Percentiles rank a stretch among this genome's conserved stretches.
phyloP scores from a whole-genome alignment of 2,888 invertebrate species.

The Anthrax anthrax region DNA sequence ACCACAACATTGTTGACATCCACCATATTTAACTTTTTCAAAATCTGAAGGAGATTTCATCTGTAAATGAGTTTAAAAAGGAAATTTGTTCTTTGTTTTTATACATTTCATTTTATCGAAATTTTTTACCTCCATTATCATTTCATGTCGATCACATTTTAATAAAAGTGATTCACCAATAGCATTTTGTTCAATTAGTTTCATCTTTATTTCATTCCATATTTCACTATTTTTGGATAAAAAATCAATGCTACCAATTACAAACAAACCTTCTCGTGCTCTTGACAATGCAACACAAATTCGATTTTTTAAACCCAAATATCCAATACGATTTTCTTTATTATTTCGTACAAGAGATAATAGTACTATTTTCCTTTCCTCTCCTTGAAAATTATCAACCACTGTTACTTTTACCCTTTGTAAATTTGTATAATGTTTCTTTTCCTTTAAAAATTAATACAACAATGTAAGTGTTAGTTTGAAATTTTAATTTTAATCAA shows the following conservation, averaged over 20 bases:
- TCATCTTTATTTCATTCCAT: slow-evolving; percentile 39
- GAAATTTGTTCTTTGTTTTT: too few relatives aligned
- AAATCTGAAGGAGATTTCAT: slow-evolving; percentile 5
- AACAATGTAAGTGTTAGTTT: neutral
- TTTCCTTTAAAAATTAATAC: slow-evolving; percentile 14
- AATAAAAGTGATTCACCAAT: slow-evolving; percentile 39
- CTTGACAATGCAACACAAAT: slow-evolving; percentile 66
- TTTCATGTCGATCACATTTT: slow-evolving; percentile 36
- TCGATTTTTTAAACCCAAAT: slow-evolving; percentile 51
- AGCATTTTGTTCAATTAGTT: slow-evolving; percentile 36
- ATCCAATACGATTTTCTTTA: slow-evolving; percentile 50
- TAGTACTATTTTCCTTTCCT: slow-evolving; percentile 64
- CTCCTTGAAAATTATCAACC: slow-evolving; percentile 71
- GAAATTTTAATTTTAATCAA: too few relatives aligned
- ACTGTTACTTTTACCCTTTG: slow-evolving; percentile 45
- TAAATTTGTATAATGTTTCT: slow-evolving; percentile 15
- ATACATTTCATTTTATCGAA: too few relatives aligned
- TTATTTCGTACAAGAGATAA: slow-evolving; percentile 68
- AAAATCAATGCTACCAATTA: slow-evolving; percentile 55
- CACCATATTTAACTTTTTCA: slow-evolving; percentile 6
- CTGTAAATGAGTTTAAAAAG: slow-evolving; percentile 1
- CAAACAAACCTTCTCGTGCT: slow-evolving; percentile 53
- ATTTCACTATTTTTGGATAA: slow-evolving; percentile 38
- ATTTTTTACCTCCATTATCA: slow-evolving; percentile 19
- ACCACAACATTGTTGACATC: slow-evolving; percentile 9